These are phyloP conservation scores for Pseudanteris insignis DNA, from an alignment of 2,888 invertebrate genomes.

Conservation along the genomic window DNA sequence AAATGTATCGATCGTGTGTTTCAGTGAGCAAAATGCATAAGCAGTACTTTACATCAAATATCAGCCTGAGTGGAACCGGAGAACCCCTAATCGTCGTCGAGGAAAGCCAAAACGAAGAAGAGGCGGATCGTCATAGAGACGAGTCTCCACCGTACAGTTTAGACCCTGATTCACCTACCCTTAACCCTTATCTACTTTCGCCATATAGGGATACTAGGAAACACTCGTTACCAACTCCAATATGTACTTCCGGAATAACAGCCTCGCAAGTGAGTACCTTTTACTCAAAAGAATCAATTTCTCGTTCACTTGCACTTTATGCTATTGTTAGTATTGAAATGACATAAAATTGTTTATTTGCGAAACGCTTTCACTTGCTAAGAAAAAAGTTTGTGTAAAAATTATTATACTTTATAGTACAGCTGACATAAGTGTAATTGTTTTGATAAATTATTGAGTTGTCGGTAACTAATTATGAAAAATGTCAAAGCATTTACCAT, in stretches of 20 bases:
- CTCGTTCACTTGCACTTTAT: too few species aligned
- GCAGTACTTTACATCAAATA: conserved; percentile 55
- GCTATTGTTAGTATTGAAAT: too few species aligned
- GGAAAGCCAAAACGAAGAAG: conserved; percentile 77
- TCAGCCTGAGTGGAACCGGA: conserved; percentile 64
- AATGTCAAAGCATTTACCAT: too few species aligned
- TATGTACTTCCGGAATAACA: conserved; percentile 85
- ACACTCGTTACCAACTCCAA: conserved; percentile 84
- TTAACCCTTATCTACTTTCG: conserved; percentile 82
- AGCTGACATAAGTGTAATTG: too few species aligned
- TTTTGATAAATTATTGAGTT: too few species aligned
- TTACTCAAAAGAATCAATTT: too few species aligned
- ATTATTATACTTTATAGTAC: too few species aligned
- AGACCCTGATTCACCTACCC: conserved; percentile 79
- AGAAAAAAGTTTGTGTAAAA: too few species aligned
- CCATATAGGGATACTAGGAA: conserved; percentile 84
- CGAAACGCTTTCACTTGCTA: too few species aligned
- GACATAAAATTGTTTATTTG: too few species aligned
- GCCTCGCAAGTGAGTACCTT: conserved; percentile 75
- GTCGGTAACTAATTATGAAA: too few species aligned
- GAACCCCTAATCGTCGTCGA: conserved; percentile 87
- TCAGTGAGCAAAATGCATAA: conserved; percentile 54
- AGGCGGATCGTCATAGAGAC: conserved; percentile 67
- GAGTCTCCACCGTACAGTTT: conserved; percentile 73
- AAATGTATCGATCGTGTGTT: too few species aligned